Evolutionary conservation across 2,113 vertebrate species (phyloP), one percentile per base, ranked within the genome.

Genomic region (Pangasianodon hypophthalmus): DNA sequence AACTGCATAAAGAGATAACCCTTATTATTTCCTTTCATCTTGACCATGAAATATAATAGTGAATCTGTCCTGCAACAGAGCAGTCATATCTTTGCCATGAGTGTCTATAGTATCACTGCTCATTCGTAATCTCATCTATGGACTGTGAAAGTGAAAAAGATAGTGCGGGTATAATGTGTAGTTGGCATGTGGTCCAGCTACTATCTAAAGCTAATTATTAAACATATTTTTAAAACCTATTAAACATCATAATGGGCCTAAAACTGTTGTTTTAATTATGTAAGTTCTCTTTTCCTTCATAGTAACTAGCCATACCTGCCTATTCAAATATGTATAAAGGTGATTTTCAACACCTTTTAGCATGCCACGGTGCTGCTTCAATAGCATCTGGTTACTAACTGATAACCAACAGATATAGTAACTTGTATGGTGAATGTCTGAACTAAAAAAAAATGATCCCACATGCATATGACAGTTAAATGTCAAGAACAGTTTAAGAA

Each of bases 401-500:
- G 21, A 46, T 10, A 77, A 44, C 6, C 37, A 26, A 48, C 10
- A 3, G 18, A 75, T 37, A 75, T 75, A 21, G 19, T 44, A 19
- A 75, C 32, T 18, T 73, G 37, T 21, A 75, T 37, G n/a, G 9
- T 67, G 26, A 67, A 67, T 71, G 29, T 37, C 67, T 71, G 32
- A 71, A 37, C 13, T 3, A 32, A 32, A 71, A 71, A 29, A 29
- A 8, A 29, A 37, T 37, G 37, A 37, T 37, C 37, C 37, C 11
- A 54, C 67, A 86, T 71, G 52, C 85, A 73, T 6, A 56, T 54
- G n/a, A 14, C 64, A 85, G 26, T 67, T 85, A n/a, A 29, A 69
- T 32, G 6, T 52, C 29, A 69, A 29, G 26, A 69, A 52, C 26
- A 86, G 48, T 71, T 52, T 73, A 37, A 37, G 37, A 1, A 48